These are phyloP conservation scores for Coremacera marginata DNA, from an alignment of 2,888 invertebrate species.

Conservation along the genomic window DNA sequence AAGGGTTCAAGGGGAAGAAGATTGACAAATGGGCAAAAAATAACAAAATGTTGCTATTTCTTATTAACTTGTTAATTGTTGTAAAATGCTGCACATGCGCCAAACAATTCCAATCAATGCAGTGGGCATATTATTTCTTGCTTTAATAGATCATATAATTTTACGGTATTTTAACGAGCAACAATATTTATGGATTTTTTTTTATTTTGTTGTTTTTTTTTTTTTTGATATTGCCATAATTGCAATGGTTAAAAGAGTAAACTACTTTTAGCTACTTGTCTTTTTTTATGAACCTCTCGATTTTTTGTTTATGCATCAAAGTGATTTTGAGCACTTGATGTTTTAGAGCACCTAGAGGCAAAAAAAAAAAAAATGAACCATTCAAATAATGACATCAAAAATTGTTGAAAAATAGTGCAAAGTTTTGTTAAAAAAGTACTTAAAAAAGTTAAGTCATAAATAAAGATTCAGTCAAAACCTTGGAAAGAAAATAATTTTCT, in stretches of 20 bases:
- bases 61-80: constrained; percentile 28
- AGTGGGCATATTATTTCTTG: background rate
- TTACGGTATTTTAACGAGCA: constrained; percentile 24
- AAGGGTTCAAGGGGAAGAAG: background rate
- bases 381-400: too few species aligned
- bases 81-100: constrained; percentile 12
- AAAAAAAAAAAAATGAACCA: background rate
- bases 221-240: too few species aligned
- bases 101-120: constrained; percentile 14
- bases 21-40: background rate
- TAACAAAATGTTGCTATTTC: constrained; percentile 5
- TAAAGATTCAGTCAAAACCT: too few species aligned
- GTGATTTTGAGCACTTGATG: background rate
- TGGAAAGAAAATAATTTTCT: too few species aligned
- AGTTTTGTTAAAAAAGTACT: too few species aligned
- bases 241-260: background rate
- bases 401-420: too few species aligned
- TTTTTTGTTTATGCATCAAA: background rate
- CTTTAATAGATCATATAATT: background rate
- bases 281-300: background rate
- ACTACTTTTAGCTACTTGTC: background rate
- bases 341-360: background rate
- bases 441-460: too few species aligned
- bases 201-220: too few species aligned
- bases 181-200: background rate